These are phyloP conservation scores for Riparia riparia DNA, from an alignment of 2,113 vertebrate genomes.

Conservation along the genomic window DNA sequence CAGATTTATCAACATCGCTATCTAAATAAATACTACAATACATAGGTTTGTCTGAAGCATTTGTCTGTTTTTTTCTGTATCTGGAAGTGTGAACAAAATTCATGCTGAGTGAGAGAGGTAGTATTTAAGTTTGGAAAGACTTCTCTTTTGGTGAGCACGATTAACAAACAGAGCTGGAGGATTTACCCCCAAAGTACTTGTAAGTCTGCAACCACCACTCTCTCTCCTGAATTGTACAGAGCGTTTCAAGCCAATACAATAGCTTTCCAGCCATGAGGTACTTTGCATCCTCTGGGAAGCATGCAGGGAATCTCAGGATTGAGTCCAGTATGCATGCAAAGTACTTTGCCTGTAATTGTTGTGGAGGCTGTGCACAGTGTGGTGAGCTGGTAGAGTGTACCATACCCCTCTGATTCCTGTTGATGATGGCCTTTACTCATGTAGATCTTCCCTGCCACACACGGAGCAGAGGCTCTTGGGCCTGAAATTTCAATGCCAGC, in stretches of 20 bases:
- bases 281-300: not conserved
- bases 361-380: not conserved
- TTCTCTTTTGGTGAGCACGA: not conserved
- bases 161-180: not conserved
- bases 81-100: not conserved
- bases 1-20: not conserved
- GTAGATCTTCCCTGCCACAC: not conserved
- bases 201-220: not conserved
- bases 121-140: not conserved
- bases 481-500: not conserved
- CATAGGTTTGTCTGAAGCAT: not conserved
- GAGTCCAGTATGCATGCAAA: not conserved
- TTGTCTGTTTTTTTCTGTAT: not conserved
- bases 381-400: not conserved
- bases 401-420: not conserved
- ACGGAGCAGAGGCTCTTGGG: not conserved
- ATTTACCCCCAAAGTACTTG: not conserved
- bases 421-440: not conserved
- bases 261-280: not conserved
- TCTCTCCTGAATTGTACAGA: not conserved
- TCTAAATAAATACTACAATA: not conserved
- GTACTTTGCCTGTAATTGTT: not conserved
- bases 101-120: not conserved
- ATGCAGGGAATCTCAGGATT: rapidly evolving
- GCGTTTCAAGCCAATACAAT: not conserved